These are phyloP conservation scores for Drosophila paulistorum DNA, from an alignment of 1,140 invertebrate genomes.

Conservation along the genomic window DNA sequence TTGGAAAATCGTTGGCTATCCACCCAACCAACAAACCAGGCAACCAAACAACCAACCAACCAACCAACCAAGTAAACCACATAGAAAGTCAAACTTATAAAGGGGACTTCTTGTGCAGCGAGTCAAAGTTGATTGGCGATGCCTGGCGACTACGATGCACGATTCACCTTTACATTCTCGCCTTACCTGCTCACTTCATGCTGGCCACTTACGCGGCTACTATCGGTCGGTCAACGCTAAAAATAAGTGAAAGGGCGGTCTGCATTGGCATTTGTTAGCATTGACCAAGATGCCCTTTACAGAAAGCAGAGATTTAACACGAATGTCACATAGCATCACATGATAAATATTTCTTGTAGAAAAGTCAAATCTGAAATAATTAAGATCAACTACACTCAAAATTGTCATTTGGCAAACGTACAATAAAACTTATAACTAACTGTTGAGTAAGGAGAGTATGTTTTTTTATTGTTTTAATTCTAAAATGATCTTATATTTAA, in stretches of 20 bases:
- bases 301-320: slow-evolving; percentile 11
- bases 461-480: too few relatives aligned
- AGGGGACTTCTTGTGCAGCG: slow-evolving; percentile 17
- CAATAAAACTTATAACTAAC: too few relatives aligned
- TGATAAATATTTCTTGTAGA: slow-evolving; percentile 11
- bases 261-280: slow-evolving; percentile 43
- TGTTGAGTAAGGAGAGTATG: too few relatives aligned
- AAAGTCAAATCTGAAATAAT: background rate
- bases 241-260: slow-evolving; percentile 54
- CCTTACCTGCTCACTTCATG: slow-evolving; percentile 50
- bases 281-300: slow-evolving; percentile 51
- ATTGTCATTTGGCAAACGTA: background rate
- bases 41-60: background rate
- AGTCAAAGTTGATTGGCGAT: slow-evolving; percentile 64
- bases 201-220: slow-evolving; percentile 46
- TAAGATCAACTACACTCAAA: background rate
- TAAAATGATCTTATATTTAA: too few relatives aligned
- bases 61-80: slow-evolving; percentile 68
- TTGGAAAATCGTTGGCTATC: slow-evolving; percentile 76
- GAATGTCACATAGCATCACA: slow-evolving; percentile 31
- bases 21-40: slow-evolving; percentile 20
- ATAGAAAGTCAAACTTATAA: slow-evolving; percentile 40
- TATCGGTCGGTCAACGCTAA: slow-evolving; percentile 50
- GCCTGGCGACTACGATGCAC: slow-evolving; percentile 43
- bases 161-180: slow-evolving; percentile 31